Conservation (phyloP, 2,888 invertebrate species). For the Melanostoma scalare region DNA sequence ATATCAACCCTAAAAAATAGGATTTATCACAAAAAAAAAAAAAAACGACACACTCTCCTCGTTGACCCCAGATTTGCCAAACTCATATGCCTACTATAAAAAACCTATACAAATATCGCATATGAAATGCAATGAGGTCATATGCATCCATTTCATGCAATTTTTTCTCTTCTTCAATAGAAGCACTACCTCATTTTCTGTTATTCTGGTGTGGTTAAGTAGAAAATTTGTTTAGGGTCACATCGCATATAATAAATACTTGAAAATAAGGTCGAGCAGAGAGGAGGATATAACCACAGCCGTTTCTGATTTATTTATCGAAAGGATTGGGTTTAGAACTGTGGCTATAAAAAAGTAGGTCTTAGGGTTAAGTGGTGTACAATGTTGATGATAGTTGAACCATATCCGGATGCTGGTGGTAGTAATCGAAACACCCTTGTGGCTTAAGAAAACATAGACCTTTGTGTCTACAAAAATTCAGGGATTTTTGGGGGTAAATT, state of each 20-base stretch:
- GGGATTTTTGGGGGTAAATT: too few species aligned
- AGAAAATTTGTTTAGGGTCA: constrained; percentile 55
- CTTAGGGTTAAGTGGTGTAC: constrained; percentile 56
- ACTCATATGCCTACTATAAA: constrained; percentile 24
- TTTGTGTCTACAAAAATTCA: too few species aligned
- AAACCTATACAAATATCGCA: constrained; percentile 57
- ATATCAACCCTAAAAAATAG: too few species aligned
- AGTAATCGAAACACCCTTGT: too few species aligned
- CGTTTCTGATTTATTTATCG: too few species aligned
- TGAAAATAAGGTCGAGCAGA: constrained; percentile 47
- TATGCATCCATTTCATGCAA: constrained; percentile 45
- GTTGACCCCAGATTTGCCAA: constrained; percentile 43
- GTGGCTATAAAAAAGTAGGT: constrained; percentile 17
- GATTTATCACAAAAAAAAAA: too few species aligned
- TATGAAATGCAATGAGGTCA: constrained; percentile 56
- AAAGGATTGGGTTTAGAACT: too few species aligned
- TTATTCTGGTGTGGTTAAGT: neutral
- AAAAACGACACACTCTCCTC: neutral
- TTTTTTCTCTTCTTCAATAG: too few species aligned
- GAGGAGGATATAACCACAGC: too few species aligned
- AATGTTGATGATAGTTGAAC: constrained; percentile 6
- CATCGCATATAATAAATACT: constrained; percentile 26
- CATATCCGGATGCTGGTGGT: too few species aligned
- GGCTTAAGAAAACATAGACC: too few species aligned
- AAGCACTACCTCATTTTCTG: neutral